A percentile compares a stretch with the other conserved stretches of the same genome.
Conservation (phyloP, 2,888 invertebrate species). For the Aricia artaxerxes region DNA sequence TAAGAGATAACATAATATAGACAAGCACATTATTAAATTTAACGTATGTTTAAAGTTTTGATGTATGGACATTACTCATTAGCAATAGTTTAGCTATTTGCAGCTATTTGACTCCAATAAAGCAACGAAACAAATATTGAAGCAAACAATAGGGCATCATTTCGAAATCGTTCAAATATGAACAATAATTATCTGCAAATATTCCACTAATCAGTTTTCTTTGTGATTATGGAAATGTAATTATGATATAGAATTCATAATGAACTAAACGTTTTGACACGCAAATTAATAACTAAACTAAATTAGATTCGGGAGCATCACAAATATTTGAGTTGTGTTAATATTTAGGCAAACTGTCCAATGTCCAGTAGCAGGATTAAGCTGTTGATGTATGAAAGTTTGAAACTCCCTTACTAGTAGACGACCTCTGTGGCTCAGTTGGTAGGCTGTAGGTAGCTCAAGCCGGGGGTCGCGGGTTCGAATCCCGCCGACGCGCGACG, state of each 20-base stretch:
- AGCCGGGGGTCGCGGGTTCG: too few relatives aligned
- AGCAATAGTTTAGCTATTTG: too few relatives aligned
- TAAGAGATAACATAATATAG: too few relatives aligned
- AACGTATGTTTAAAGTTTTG: background rate
- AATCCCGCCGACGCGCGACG: too few relatives aligned
- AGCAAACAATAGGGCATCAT: background rate
- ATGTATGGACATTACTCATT: background rate
- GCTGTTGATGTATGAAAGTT: background rate
- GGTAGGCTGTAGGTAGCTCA: too few relatives aligned
- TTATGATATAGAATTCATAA: constrained; percentile 54
- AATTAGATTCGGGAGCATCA: constrained; percentile 22
- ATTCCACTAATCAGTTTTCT: constrained; percentile 46
- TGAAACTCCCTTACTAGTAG: too few relatives aligned
- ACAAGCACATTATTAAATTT: too few relatives aligned
- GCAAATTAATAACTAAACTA: constrained; percentile 40
- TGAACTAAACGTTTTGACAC: constrained; percentile 47
- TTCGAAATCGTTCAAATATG: constrained; percentile 6
- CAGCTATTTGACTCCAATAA: background rate
- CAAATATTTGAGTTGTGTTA: constrained; percentile 16
- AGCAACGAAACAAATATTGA: background rate
- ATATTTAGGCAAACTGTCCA: background rate
- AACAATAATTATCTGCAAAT: constrained; percentile 23
- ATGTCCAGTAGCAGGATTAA: background rate
- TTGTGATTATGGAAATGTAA: constrained; percentile 53
- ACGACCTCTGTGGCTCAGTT: too few relatives aligned